These are phyloP conservation scores for Aeoliscus strigatus DNA, from an alignment of 2,797 vertebrate genomes.

Conservation along the genomic window DNA sequence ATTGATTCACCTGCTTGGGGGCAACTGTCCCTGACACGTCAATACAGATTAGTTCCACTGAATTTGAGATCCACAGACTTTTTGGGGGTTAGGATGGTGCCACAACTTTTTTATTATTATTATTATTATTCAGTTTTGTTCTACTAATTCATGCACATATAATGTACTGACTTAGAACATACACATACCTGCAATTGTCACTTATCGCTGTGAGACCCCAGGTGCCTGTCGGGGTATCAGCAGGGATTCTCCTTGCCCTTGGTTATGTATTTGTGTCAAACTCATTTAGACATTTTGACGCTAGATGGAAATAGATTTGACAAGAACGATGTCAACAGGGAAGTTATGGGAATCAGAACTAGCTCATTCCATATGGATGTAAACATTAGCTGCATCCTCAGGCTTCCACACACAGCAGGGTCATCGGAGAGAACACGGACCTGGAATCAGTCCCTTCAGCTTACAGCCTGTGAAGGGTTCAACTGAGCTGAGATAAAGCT, in stretches of 20 bases:
- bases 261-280: slow-evolving; percentile 32
- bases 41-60: too few relatives aligned
- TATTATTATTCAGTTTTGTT: too few relatives aligned
- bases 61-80: too few relatives aligned
- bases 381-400: too few relatives aligned
- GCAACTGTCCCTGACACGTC: too few relatives aligned
- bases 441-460: slow-evolving; percentile 51
- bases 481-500: slow-evolving; percentile 49
- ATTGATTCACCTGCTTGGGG: too few relatives aligned
- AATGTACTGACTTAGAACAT: too few relatives aligned
- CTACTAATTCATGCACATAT: too few relatives aligned
- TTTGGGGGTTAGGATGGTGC: too few relatives aligned
- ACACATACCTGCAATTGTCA: background rate
- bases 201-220: slow-evolving; percentile 17
- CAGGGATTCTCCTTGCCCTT: slow-evolving; percentile 18
- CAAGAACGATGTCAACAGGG: background rate
- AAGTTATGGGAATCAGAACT: background rate
- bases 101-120: too few relatives aligned
- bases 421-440: slow-evolving; percentile 27
- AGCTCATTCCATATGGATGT: too few relatives aligned
- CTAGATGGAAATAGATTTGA: slow-evolving; percentile 14
- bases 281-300: slow-evolving; percentile 22
- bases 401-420: too few relatives aligned
- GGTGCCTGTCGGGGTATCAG: slow-evolving; percentile 18
- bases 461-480: slow-evolving; percentile 44